These are phyloP conservation scores for Apotomis turbidana DNA, from an alignment of 2,888 invertebrate genomes.

Conservation along the genomic window DNA sequence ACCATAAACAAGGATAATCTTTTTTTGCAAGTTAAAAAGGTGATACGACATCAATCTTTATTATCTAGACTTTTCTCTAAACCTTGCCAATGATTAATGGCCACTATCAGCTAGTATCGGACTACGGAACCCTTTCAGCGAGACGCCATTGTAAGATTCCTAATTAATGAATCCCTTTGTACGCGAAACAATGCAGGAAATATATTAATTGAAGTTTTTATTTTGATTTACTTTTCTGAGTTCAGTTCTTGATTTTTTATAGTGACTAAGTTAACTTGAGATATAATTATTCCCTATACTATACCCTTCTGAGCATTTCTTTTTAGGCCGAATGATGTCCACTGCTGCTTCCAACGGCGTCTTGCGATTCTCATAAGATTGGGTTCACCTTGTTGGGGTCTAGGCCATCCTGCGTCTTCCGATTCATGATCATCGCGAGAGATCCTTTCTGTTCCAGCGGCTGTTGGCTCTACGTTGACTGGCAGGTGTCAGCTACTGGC, in stretches of 20 bases:
- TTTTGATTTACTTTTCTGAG: constrained; percentile 18
- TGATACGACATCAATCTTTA: constrained; percentile 30
- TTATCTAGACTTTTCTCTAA: constrained; percentile 31
- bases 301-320: too few relatives aligned
- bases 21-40: background rate
- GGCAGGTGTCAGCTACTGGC: too few relatives aligned
- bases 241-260: constrained; percentile 1
- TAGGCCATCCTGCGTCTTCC: too few relatives aligned
- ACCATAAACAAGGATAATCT: too few relatives aligned
- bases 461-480: too few relatives aligned
- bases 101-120: constrained; percentile 39
- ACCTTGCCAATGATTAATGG: constrained; percentile 38
- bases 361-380: too few relatives aligned
- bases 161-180: constrained; percentile 42
- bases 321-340: too few relatives aligned
- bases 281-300: background rate
- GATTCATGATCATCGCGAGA: too few relatives aligned
- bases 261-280: background rate
- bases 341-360: too few relatives aligned
- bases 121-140: constrained; percentile 36
- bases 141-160: constrained; percentile 40
- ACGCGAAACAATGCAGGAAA: constrained; percentile 30
- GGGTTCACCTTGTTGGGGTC: too few relatives aligned
- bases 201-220: constrained; percentile 35
- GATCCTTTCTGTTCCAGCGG: too few relatives aligned